Evolutionary conservation across 1,140 invertebrate genomes (phyloP).

Genomic region (Phenacoccus solenopsis): DNA sequence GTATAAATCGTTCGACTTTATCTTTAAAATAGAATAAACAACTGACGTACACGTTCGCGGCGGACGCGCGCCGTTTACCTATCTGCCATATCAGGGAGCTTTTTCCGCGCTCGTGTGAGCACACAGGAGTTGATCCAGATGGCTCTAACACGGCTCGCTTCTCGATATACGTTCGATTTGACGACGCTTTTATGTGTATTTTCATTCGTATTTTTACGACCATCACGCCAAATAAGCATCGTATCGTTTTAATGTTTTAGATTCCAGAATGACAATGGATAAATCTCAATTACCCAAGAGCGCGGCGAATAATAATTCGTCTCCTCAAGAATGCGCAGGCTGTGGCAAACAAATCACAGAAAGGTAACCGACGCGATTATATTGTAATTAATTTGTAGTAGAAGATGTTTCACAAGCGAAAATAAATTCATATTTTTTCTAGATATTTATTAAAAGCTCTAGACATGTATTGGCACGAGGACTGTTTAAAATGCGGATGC

Average conservation of each 20-base stretch:
- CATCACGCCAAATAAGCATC: not conserved
- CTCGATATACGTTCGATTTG: not conserved
- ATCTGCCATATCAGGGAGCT: too few species aligned
- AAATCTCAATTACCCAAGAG: slow-evolving; percentile 3
- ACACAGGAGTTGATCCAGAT: not conserved
- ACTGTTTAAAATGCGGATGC: slow-evolving; percentile 85
- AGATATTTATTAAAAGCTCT: slow-evolving; percentile 62
- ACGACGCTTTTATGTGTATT: not conserved
- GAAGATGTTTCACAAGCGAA: too few species aligned
- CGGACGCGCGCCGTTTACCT: too few species aligned
- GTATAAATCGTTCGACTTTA: slow-evolving; percentile 12
- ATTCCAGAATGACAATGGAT: slow-evolving; percentile 8
- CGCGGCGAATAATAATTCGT: not conserved
- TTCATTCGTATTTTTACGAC: not conserved
- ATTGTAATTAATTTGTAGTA: too few species aligned
- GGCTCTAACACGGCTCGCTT: not conserved
- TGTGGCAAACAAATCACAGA: slow-evolving; percentile 78
- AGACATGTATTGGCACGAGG: slow-evolving; percentile 87
- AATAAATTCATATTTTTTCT: too few species aligned
- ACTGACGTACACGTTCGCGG: not conserved
- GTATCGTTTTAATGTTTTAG: not conserved
- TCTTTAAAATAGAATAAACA: slow-evolving; percentile 14
- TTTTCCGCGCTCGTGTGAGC: too few species aligned
- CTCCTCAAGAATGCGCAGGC: slow-evolving; percentile 59
- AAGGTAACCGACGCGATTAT: slow-evolving; percentile 35